phyloP scores from a whole-genome alignment of 64 coral and sea anemone genomes.

The Porites lutea region DNA sequence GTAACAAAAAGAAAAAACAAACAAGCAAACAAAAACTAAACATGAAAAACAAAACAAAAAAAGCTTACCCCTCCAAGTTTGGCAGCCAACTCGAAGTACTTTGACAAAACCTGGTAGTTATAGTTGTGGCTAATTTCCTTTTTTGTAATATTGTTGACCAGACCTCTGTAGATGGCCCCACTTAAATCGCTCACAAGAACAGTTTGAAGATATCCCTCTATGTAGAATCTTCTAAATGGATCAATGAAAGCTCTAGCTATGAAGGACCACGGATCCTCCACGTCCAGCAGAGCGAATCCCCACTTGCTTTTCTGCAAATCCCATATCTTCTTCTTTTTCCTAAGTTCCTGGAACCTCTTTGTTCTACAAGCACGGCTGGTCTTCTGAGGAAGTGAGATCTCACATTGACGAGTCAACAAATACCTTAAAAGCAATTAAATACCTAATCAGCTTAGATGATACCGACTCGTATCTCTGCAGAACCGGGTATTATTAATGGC shows the following conservation, averaged over 20 bases:
- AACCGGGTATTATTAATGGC: too few relatives aligned
- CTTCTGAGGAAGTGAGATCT: constrained; percentile 3
- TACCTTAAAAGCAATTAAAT: background rate
- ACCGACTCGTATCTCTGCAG: too few relatives aligned
- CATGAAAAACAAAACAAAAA: background rate
- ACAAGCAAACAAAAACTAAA: too few relatives aligned
- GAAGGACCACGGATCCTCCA: background rate
- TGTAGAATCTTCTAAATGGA: constrained; percentile 7
- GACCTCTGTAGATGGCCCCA: background rate
- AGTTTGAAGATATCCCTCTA: background rate
- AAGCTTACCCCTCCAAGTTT: constrained; percentile 7
- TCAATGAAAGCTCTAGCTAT: background rate
- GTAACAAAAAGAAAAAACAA: too few relatives aligned
- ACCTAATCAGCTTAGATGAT: too few relatives aligned
- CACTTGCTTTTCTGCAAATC: background rate
- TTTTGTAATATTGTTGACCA: background rate
- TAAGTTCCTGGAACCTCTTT: background rate
- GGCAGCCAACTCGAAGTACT: background rate
- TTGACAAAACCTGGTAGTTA: background rate
- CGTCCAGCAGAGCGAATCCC: background rate
- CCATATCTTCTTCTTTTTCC: background rate
- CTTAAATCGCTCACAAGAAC: background rate
- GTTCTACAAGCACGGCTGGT: background rate
- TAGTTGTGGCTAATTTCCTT: background rate
- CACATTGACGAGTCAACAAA: background rate